These are phyloP conservation scores for Tetramorium alpestre DNA, from an alignment of 1,140 invertebrate species.

Conservation along the genomic window DNA sequence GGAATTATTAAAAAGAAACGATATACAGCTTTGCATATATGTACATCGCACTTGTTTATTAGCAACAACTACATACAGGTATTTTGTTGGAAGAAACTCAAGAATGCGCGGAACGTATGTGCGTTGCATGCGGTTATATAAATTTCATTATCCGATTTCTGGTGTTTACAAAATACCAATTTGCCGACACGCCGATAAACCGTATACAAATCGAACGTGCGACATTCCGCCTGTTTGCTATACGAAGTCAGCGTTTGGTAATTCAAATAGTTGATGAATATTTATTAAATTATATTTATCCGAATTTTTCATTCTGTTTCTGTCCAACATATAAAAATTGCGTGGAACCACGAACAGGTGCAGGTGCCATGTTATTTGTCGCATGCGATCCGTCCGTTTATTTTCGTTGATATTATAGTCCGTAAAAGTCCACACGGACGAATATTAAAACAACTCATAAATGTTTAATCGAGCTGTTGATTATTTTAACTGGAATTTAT, in stretches of 20 bases:
- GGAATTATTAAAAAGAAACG: not conserved
- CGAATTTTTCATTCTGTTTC: conserved; percentile 36
- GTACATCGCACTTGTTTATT: not conserved
- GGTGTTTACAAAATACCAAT: conserved; percentile 40
- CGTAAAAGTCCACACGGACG: not conserved
- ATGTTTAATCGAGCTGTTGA: conserved; percentile 30
- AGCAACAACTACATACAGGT: not conserved
- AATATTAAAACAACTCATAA: conserved; percentile 49
- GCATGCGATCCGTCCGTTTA: conserved; percentile 25
- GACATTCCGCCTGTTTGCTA: not conserved
- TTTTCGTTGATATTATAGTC: conserved; percentile 28
- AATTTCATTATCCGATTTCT: conserved; percentile 49
- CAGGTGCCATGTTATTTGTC: conserved; percentile 20
- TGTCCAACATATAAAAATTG: conserved; percentile 22
- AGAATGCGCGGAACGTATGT: not conserved
- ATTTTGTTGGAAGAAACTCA: not conserved
- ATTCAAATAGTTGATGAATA: conserved; percentile 53
- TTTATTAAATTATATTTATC: conserved; percentile 51
- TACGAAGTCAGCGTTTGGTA: conserved; percentile 36
- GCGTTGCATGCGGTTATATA: conserved; percentile 9
- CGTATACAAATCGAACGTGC: conserved; percentile 3
- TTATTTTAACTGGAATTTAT: conserved; percentile 39
- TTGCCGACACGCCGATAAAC: conserved; percentile 22
- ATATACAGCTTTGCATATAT: not conserved
- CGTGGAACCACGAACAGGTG: conserved; percentile 31